These are phyloP conservation scores for Lepidurus packardi DNA, from an alignment of 1,140 invertebrate species.

Conservation along the genomic window DNA sequence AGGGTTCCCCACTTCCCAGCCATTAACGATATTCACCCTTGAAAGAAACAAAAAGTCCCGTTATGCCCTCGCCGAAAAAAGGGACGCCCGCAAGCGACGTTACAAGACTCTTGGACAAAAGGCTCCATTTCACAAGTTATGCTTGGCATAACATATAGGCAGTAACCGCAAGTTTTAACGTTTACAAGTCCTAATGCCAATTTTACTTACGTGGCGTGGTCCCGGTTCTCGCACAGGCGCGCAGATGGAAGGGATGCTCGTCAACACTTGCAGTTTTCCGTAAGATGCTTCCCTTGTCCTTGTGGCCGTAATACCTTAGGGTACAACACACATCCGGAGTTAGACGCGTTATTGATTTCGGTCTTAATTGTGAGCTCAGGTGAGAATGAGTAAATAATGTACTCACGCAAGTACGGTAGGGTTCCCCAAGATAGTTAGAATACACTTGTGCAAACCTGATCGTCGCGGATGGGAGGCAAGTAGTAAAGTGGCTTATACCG, in stretches of 20 bases:
- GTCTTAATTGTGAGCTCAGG: neutral
- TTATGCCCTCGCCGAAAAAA: neutral
- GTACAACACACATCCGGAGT: neutral
- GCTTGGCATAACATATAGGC: too few species aligned
- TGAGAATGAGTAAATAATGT: slow-evolving; percentile 15
- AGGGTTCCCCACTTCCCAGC: neutral
- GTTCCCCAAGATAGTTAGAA: neutral
- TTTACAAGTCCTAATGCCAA: neutral
- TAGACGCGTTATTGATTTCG: neutral
- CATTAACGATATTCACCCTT: neutral
- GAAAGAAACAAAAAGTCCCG: slow-evolving; percentile 5
- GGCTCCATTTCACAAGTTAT: neutral
- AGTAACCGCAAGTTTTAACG: neutral
- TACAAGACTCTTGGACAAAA: neutral
- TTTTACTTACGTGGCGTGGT: neutral
- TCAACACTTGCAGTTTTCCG: neutral
- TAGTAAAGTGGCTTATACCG: neutral
- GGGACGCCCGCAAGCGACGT: neutral
- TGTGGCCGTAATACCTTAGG: neutral
- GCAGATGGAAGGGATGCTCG: neutral
- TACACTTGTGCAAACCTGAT: slow-evolving; percentile 1
- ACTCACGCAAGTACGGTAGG: slow-evolving; percentile 7
- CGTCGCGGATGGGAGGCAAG: neutral
- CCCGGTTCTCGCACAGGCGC: neutral
- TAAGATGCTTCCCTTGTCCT: neutral